Evolutionary conservation across 2,113 vertebrate genomes (phyloP).

Genomic region (Psittacus erithacus): DNA sequence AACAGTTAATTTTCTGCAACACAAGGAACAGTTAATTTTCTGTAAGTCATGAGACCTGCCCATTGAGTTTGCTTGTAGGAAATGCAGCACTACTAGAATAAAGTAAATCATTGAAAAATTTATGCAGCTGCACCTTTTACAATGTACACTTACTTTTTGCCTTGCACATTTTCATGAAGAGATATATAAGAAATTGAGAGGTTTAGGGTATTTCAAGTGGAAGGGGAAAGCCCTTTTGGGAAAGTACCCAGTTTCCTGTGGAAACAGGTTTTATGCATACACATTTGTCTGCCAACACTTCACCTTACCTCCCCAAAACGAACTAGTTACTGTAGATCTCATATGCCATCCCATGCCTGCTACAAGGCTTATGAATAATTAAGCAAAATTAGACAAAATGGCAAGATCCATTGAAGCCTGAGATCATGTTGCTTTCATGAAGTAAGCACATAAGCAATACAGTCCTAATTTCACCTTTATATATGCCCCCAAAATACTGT

Average conservation of each 20-base stretch:
- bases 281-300: background rate
- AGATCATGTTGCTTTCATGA: background rate
- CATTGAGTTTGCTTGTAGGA: background rate
- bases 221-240: background rate
- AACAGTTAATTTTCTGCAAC: background rate
- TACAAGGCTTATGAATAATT: background rate
- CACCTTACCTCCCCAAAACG: background rate
- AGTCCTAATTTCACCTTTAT: background rate
- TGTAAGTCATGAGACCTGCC: background rate
- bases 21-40: background rate
- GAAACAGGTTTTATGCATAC: background rate
- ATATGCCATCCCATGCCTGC: background rate
- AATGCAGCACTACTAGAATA: background rate
- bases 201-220: background rate
- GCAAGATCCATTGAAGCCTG: background rate
- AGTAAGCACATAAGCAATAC: background rate
- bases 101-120: background rate
- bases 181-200: background rate
- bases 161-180: background rate
- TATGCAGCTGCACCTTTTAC: background rate
- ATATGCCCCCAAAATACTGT: background rate
- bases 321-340: background rate
- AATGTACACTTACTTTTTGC: background rate
- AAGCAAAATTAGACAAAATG: background rate
- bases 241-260: background rate